Percentiles rank a stretch among this genome's conserved stretches.
Conservation (phyloP, 2,888 invertebrate species). For the Thumatha senex region DNA sequence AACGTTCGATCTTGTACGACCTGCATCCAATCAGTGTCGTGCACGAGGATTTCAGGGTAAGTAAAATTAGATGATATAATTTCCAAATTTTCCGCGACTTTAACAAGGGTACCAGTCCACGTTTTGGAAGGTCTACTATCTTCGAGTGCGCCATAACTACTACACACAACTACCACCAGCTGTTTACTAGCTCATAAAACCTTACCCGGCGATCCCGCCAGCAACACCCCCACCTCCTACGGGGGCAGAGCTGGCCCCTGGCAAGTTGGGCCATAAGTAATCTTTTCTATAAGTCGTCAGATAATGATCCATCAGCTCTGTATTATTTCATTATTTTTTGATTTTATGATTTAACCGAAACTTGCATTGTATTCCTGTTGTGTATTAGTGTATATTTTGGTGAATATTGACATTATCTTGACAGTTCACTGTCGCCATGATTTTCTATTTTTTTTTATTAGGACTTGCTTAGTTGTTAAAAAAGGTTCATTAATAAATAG, state of each 20-base stretch:
- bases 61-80: too few species aligned
- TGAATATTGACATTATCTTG: conserved; percentile 9
- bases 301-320: conserved; percentile 81
- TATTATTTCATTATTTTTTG: conserved; percentile 21
- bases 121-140: too few species aligned
- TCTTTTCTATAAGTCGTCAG: conserved; percentile 85
- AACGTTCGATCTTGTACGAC: too few species aligned
- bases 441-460: conserved; percentile 6
- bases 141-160: too few species aligned
- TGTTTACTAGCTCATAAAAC: neutral
- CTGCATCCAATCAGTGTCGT: too few species aligned
- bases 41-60: too few species aligned
- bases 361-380: neutral
- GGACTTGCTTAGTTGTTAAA: neutral
- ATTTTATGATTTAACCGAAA: conserved; percentile 29
- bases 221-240: conserved; percentile 21
- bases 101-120: too few species aligned
- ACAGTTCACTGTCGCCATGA: conserved; percentile 15
- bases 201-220: conserved; percentile 50
- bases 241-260: conserved; percentile 33
- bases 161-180: too few species aligned
- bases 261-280: conserved; percentile 84
- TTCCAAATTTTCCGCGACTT: too few species aligned
- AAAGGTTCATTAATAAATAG: neutral
- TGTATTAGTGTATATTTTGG: conserved; percentile 3